Evolutionary conservation across 2,797 vertebrate species (phyloP), one percentile per base, ranked within the genome.

Genomic region (Neostethus bicornis): DNA sequence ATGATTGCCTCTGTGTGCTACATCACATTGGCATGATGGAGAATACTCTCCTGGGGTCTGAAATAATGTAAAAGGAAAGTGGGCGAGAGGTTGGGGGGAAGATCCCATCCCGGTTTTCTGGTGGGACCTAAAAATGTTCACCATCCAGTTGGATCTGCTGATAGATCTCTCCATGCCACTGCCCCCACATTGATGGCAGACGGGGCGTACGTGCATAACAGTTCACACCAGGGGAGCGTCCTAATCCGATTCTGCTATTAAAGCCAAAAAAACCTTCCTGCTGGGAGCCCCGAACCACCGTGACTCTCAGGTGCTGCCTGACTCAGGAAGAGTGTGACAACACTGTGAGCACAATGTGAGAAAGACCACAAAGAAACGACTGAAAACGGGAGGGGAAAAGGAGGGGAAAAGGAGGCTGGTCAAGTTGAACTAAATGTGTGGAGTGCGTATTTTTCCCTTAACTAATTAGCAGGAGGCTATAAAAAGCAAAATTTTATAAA

Each of bases 11-110:
- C 83, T 81, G 85, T 87, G 86, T 86, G 88, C 85, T 88, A 87
- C 87, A 90, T 91, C 89, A 90, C 84, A 74, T 80, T 82, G 85
- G 88, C 87, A 90, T 87, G 86, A 91, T 90, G 79, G 87, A 88
- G 85, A 87, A 84, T 85, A 78, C 85, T 90, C 89, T 90, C 87
- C 87, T 66, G 87, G 86, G 89, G 87, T 77, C 81, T 64, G 67
- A 87, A 86, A 91, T 91, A 89, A 90, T 89, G 86, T 90, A 87
- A 85, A 86, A 85, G 70, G 81, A 85, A 85, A 87, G 77, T 70
- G 70, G 69, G 74, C 62, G 60, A 47, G 68, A 44, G 58, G 56
- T 29, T n/a, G n/a, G n/a, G 45, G 21, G 42, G 43, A 17, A 49
- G 68, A 73, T 58, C 67, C 72, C 61, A 73, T 78, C 71, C 77